Evolutionary conservation across 2,113 vertebrate species (phyloP).

Genomic region (Syngnathoides biaculeatus): DNA sequence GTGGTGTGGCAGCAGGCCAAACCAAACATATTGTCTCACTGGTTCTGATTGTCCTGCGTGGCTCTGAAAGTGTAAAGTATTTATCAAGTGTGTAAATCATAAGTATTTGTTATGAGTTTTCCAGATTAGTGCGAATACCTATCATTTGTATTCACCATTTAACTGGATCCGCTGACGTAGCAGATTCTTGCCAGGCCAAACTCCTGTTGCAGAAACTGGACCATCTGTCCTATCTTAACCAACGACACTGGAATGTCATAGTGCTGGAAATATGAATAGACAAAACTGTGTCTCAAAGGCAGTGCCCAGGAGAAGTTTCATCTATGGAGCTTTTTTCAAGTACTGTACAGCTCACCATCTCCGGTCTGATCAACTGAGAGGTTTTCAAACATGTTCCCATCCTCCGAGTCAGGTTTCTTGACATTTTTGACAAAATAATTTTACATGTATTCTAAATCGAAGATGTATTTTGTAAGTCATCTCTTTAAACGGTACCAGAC

Average conservation of each 20-base stretch:
- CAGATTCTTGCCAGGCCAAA: constrained; percentile 55
- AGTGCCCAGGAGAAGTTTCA: too few species aligned
- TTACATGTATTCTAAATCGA: too few species aligned
- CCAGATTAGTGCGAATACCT: constrained; percentile 26
- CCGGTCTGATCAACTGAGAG: not conserved
- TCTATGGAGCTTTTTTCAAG: too few species aligned
- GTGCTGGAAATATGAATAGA: constrained; percentile 36
- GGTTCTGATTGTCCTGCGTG: not conserved
- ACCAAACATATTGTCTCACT: not conserved
- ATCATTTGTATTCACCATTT: constrained; percentile 42
- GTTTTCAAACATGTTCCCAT: not conserved
- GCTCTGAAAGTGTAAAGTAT: not conserved
- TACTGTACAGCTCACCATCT: not conserved
- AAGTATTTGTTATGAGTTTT: constrained; percentile 15
- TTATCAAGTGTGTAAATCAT: too few species aligned
- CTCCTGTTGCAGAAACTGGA: constrained; percentile 41
- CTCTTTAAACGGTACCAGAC: too few species aligned
- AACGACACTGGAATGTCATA: constrained; percentile 44
- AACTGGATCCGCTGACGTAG: constrained; percentile 36
- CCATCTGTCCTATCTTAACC: constrained; percentile 58
- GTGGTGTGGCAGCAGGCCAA: constrained; percentile 17
- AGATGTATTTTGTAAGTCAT: too few species aligned
- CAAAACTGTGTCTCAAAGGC: constrained; percentile 8
- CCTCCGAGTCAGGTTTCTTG: not conserved
- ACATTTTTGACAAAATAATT: not conserved